These are phyloP conservation scores for Bombyx huttoni DNA, from an alignment of 2,888 invertebrate genomes.

Conservation along the genomic window DNA sequence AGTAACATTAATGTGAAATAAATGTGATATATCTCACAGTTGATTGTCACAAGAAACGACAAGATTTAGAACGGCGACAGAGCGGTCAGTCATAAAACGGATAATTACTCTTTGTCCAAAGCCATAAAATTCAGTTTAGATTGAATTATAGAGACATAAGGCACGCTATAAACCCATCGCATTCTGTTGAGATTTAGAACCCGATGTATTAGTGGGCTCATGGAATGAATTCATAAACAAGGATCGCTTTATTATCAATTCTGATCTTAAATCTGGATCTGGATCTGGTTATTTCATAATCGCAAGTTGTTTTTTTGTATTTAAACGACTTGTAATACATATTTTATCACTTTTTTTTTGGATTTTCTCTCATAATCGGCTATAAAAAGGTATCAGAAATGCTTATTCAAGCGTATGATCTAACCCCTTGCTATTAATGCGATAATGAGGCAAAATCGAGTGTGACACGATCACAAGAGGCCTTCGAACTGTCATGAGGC, in stretches of 20 bases:
- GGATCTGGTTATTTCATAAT: too few relatives aligned
- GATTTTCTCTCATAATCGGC: too few relatives aligned
- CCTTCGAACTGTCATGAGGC: slow-evolving; percentile 8
- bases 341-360: too few relatives aligned
- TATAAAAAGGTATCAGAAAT: too few relatives aligned
- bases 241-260: neutral
- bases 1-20: neutral
- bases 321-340: too few relatives aligned
- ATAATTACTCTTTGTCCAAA: neutral
- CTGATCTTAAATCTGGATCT: too few relatives aligned
- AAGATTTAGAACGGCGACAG: neutral
- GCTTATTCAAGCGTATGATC: too few relatives aligned
- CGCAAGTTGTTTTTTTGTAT: too few relatives aligned
- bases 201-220: neutral
- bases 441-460: slow-evolving; percentile 2
- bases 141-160: neutral
- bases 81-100: neutral
- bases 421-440: neutral
- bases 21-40: neutral
- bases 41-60: neutral
- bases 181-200: neutral
- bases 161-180: neutral
- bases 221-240: neutral
- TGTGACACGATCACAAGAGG: slow-evolving; percentile 15
- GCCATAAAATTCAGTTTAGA: neutral